Base-by-base conservation (phyloP, 2,888 invertebrate species). In the Himalopsyche japonica region DNA sequence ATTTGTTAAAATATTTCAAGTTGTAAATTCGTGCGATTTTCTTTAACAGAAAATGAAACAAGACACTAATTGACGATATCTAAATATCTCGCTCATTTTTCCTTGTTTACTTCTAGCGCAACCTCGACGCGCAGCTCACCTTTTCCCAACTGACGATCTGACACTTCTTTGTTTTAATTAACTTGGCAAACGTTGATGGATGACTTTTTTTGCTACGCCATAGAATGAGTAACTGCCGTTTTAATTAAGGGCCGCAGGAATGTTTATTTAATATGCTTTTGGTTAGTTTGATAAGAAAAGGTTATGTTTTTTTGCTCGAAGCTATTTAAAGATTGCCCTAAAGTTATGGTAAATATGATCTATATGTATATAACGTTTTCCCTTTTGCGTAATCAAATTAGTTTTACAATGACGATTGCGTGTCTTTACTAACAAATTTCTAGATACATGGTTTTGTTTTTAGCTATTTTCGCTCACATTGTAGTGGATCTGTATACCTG, bases 161-260 rank as follows among this genome's bases (percentile, higher is more conserved):
- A 85, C 85, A 83, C 83, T 85, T 85, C 83, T 81, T 85, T 85
- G 85, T 85, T 85, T 85, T 85, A 85, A 85, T 85, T 85, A 85
- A 83, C 83, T 82, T 34, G 49, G 76, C 20, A n/a, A 80, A 47
- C 79, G 82, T 81, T 83, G 85, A 85, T 83, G 81, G 81, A 85
- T 85, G 85, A 79, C 78, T 27, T 57, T 85, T 85, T 85, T 83
- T 85, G 79, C 82, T 79, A 70, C 64, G 76, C 27, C 70, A 80
- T 70, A 49, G 80, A 79, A 83, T 83, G 80, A 83, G 70, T 83
- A 83, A 80, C 76, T 43, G 82, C 48, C 77, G 78, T 77, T 57
- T 83, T 80, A 83, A 80, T 83, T 80, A 83, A 80, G 80, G 64
- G 27, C 64, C 64, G 24, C 3, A 24, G 64, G 64, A 64, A 64